These are phyloP conservation scores for Euglossa dilemma DNA, from an alignment of 1,140 invertebrate genomes.

Conservation along the genomic window DNA sequence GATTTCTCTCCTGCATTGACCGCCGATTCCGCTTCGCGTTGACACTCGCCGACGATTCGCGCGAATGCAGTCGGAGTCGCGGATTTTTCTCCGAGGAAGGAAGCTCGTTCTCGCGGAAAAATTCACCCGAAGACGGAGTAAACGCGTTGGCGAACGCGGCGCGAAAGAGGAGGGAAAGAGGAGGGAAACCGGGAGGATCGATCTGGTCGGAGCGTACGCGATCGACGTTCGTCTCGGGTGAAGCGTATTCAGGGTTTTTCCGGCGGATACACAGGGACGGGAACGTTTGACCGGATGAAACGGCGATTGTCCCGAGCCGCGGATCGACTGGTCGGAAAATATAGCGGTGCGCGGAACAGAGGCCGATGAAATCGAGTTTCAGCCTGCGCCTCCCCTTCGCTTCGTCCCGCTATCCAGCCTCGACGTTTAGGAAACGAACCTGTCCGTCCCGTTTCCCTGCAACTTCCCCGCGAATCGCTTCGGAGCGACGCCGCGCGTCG, in stretches of 20 bases:
- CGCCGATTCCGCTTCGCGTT: not conserved
- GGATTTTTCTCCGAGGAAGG: not conserved
- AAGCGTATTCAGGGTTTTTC: not conserved
- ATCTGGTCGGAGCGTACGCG: constrained; percentile 1
- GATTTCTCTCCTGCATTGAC: not conserved
- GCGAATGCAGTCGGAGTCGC: not conserved
- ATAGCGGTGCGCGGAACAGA: not conserved
- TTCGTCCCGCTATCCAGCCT: not conserved
- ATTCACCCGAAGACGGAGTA: too few relatives aligned
- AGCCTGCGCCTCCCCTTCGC: not conserved
- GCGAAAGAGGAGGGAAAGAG: too few relatives aligned
- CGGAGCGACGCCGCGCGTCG: constrained; percentile 12
- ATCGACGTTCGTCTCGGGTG: not conserved
- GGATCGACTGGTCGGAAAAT: not conserved
- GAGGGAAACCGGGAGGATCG: too few relatives aligned
- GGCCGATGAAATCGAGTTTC: constrained; percentile 33
- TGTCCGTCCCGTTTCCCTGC: constrained; percentile 21
- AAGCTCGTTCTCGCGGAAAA: too few relatives aligned
- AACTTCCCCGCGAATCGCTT: not conserved
- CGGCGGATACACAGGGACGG: not conserved
- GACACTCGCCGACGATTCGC: not conserved
- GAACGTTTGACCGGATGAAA: not conserved
- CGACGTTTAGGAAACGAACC: constrained; percentile 53
- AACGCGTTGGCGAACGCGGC: too few relatives aligned
- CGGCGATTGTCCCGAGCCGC: constrained; percentile 12